phyloP scores from a whole-genome alignment of 2,113 vertebrate species.

The Ceratotherium simum region DNA sequence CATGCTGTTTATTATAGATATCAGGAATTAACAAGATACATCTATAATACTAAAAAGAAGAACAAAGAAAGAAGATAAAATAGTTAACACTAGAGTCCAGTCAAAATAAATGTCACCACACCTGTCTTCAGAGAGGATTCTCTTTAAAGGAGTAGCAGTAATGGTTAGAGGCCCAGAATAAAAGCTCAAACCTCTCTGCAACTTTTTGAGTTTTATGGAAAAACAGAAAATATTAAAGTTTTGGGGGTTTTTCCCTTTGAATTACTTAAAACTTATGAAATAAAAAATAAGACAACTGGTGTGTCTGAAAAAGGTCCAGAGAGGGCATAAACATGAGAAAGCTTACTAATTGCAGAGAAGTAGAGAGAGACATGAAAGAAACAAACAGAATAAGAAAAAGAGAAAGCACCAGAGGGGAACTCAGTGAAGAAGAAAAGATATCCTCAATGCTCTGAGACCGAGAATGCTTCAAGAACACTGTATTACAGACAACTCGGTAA shows the following conservation, averaged over 20 bases:
- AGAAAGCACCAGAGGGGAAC: background rate
- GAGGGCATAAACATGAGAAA: background rate
- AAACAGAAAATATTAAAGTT: background rate
- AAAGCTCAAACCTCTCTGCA: background rate
- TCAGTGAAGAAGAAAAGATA: background rate
- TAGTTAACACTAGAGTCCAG: background rate
- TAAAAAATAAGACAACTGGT: background rate
- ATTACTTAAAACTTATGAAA: conserved; percentile 2
- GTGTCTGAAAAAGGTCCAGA: background rate
- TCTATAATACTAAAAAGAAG: conserved; percentile 94
- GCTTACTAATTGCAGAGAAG: background rate
- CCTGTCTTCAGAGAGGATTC: background rate
- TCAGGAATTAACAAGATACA: conserved; percentile 98
- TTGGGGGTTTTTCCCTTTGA: background rate
- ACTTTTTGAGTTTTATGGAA: background rate
- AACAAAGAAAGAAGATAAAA: background rate
- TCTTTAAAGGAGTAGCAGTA: background rate
- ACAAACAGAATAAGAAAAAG: background rate
- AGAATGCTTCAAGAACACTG: background rate
- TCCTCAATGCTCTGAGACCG: background rate
- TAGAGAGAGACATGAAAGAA: background rate
- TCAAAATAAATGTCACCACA: background rate
- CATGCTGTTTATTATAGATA: conserved; percentile 97
- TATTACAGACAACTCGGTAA: background rate
- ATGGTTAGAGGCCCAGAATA: background rate